A percentile compares a stretch with the other conserved stretches of the same genome.
These are phyloP conservation scores for Oegoconia quadripuncta DNA, from an alignment of 2,888 invertebrate species.

Conservation along the genomic window DNA sequence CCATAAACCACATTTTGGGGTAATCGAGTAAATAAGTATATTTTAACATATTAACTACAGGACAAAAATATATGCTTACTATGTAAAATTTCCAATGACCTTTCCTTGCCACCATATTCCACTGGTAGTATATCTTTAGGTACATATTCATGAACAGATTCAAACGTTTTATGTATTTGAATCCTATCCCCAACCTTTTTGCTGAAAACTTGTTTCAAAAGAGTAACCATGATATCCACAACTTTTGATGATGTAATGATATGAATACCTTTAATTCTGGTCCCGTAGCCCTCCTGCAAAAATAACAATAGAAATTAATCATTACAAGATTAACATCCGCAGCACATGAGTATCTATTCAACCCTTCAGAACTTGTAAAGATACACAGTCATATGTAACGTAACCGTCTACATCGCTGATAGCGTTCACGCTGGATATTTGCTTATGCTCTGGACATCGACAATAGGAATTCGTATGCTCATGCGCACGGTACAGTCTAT, in stretches of 20 bases:
- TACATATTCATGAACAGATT: constrained; percentile 31
- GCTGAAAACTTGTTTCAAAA: constrained; percentile 43
- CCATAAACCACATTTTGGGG: no score
- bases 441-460: no score
- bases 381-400: no score
- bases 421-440: no score
- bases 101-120: constrained; percentile 51
- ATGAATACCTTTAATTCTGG: constrained; percentile 46
- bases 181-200: constrained; percentile 41
- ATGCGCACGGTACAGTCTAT: no score
- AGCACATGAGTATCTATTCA: no score
- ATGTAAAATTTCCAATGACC: constrained; percentile 11
- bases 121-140: constrained; percentile 40
- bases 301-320: neutral
- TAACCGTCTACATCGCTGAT: no score
- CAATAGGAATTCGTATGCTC: no score
- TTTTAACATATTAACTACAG: no score
- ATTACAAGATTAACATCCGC: neutral
- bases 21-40: no score
- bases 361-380: no score
- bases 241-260: constrained; percentile 41
- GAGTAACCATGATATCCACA: constrained; percentile 31
- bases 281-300: constrained; percentile 51
- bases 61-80: no score
- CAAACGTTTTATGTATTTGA: constrained; percentile 31